A percentile compares a stretch with the other conserved stretches of the same genome.
These are phyloP conservation scores for Donacobius atricapilla DNA, from an alignment of 2,113 vertebrate species.

Conservation along the genomic window DNA sequence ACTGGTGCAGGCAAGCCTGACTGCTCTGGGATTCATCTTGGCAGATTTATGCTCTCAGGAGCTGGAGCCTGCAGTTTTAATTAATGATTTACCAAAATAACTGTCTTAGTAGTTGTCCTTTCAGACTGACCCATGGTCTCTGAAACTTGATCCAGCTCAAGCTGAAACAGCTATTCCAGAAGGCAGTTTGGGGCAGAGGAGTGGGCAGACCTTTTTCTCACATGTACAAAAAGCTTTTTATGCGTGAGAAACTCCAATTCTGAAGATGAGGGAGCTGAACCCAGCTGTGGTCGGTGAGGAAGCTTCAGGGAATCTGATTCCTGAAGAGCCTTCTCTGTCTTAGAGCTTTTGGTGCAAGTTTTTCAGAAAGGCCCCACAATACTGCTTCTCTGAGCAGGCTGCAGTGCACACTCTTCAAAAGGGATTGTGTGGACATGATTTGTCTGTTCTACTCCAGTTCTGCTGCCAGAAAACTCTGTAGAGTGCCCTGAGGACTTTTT, in stretches of 20 bases:
- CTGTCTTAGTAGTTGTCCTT: not conserved
- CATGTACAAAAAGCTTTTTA: not conserved
- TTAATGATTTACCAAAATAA: conserved; percentile 24
- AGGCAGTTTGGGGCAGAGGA: not conserved
- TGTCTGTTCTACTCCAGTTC: not conserved
- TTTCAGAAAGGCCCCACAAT: not conserved
- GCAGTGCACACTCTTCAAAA: not conserved
- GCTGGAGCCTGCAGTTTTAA: not conserved
- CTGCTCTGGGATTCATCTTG: not conserved
- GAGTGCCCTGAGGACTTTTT: not conserved
- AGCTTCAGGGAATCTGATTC: not conserved
- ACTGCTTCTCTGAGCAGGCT: not conserved
- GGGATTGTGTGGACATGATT: not conserved
- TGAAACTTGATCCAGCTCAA: not conserved
- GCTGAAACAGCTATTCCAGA: not conserved
- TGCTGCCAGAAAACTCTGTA: not conserved
- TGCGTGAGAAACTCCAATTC: not conserved
- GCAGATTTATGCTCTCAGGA: not conserved
- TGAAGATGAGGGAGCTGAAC: not conserved
- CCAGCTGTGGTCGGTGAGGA: not conserved
- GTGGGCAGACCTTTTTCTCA: not conserved
- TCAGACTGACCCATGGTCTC: not conserved
- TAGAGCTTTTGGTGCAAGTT: not conserved
- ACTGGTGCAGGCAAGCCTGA: not conserved
- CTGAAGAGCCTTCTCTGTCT: not conserved